Evolutionary conservation across 2,888 invertebrate species (phyloP), one percentile per base, ranked within the genome.

Genomic region (Lasioglossum leucozonium): DNA sequence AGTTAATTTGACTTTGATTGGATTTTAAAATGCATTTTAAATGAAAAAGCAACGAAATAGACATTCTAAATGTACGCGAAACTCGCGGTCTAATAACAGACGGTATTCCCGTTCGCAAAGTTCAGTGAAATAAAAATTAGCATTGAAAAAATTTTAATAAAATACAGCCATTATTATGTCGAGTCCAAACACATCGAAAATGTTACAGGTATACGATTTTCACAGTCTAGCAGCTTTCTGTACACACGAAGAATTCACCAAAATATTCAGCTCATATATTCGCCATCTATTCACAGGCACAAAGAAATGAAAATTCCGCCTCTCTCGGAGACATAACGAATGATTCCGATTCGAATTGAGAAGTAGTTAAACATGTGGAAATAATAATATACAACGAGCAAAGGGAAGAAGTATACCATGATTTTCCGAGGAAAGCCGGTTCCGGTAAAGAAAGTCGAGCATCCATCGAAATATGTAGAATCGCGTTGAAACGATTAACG

Each of bases 401-500:
- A 58, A 13, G 26, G 26, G 16, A 30, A 58, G 58, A 26, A 58
- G 5, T 13, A 4, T 30, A 26, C 13, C 58, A 26, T 58, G 13
- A 58, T 26, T 26, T 26, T 26, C 58, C 58, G 58, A 26, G 58
- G 11, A 26, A 13, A 13, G 4, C 58, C 13, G 13, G 58, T 26
- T 58, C 26, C 26, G 26, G 30, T 65, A 34, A 65, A 65, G 67
- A 67, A 67, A 22, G 22, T 37, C 67, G 37, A 37, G 22, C 37
- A 22, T 67, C 67, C 22, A 37, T 42, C 30, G 58, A 6, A 72
- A 18, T 30, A n/a, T n/a, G n/a, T n/a, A 67, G 42, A 72, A 55
- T 51, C 26, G 42, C 58, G 58, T 58, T n/a, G 51, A 42, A 65
- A 72, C 74, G 82, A 83, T 86, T 87, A 86, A 86, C 80, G 81